Base-by-base conservation (phyloP, 2,888 invertebrate genomes). In the Phania funesta region DNA sequence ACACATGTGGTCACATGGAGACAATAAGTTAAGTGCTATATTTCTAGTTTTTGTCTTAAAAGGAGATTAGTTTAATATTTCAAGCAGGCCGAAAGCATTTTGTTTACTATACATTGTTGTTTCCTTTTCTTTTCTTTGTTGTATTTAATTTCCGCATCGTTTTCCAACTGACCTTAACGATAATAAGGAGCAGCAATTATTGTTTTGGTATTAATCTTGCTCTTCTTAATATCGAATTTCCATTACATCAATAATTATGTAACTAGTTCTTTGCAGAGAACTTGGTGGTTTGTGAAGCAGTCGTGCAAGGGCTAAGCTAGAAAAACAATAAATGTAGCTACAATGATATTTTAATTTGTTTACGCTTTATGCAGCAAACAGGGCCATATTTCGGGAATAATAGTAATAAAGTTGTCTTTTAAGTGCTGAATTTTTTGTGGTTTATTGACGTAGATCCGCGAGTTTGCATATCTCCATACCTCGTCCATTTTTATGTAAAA, bases 1-100 rank as follows among this genome's bases (percentile, higher is more conserved):
- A 77, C 77, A 82, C 81, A 77, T 78, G 78, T 82, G 82, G 68
- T 38, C 82, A 67, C 56, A 78, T 56, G 46, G 68, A 64, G 68
- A 74, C 74, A 41, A 16, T 58, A 62, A 35, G 67, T 77, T 77
- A 74, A 77, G 56, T 68, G 26, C 46, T 80, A 77, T 62, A 74
- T 74, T 82, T 70, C 58, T 74, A 70, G 54, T 76, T 64, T n/a
- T 9, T 18, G 32, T 9, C 76, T 62, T 64, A 9, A 22, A 68
- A 58, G 74, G 46, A 64, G 78, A 70, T 74, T 78, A 78, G 74
- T 74, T 52, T 74, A 58, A 65, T 16, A 58, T 77, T 78, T 74
- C 73, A 64, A 74, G 56, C 58, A 22, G 65, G 35, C 56, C 74
- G 50, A 73, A 73, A 77, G 60, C 20, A 44, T 79, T 67, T 73